A percentile compares a stretch with the other conserved stretches of the same genome.
Conservation (phyloP, 2,888 invertebrate genomes). For the Branchellion lobata region DNA sequence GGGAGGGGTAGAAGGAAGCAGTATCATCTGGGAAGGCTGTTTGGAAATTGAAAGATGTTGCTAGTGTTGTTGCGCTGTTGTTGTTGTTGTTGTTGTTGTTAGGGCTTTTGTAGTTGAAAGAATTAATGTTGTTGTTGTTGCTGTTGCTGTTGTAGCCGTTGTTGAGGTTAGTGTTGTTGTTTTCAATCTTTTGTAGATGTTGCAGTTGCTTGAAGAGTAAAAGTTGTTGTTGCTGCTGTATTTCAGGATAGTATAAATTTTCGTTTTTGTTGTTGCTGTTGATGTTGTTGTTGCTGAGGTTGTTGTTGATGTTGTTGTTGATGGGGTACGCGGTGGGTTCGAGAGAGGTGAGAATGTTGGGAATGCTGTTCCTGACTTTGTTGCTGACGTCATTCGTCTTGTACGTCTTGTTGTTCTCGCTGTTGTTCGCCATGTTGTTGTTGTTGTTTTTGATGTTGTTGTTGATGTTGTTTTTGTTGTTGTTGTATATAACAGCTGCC, state of each 20-base stretch:
- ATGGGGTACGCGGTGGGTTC: neutral
- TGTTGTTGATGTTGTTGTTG: neutral
- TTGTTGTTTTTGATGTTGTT: neutral
- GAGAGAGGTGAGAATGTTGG: conserved; percentile 6
- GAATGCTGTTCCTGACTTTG: neutral
- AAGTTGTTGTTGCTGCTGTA: conserved; percentile 13
- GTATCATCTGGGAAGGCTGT: neutral
- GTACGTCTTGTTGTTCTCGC: neutral
- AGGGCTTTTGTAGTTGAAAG: conserved; percentile 5
- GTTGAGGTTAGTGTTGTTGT: conserved; percentile 1
- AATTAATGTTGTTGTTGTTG: conserved; percentile 20
- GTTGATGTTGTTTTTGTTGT: conserved; percentile 9
- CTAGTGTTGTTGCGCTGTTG: conserved; percentile 1
- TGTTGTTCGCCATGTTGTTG: neutral
- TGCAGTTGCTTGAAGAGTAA: neutral
- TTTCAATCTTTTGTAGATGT: neutral
- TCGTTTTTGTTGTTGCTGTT: neutral
- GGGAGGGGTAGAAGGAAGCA: neutral
- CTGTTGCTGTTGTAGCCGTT: conserved; percentile 20
- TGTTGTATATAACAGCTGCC: neutral
- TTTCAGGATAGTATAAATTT: neutral
- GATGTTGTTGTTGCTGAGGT: neutral
- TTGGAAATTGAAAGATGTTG: conserved; percentile 2
- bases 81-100: conserved; percentile 16
- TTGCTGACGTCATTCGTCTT: neutral